Evolutionary conservation across 1,140 invertebrate genomes (phyloP), one percentile per base, ranked within the genome.

Genomic region (Cherax quadricarinatus): DNA sequence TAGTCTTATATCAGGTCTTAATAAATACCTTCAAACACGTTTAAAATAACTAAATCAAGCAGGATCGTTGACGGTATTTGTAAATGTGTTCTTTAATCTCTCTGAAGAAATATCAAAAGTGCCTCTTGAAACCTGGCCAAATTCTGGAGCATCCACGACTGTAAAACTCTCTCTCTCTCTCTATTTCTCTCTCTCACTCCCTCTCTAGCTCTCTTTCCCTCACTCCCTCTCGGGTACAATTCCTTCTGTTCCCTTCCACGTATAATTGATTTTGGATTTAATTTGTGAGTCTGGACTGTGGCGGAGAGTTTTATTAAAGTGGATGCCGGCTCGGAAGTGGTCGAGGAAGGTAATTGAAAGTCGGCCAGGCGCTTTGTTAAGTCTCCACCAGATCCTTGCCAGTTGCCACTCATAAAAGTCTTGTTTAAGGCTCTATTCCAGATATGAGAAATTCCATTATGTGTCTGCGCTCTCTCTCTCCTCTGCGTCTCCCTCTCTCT

Each of bases 381-480:
- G 51, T 81, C 86, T 83, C 60, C 80, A 12, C 79, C 88, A 70
- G 60, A 79, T 88, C 86, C 86, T 88, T 82, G 79, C 88, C 79
- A 82, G 79, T 70, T 89, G 48, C 88, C 62, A 62, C 57, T 89
- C 88, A 89, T 89, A 83, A 89, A 81, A 89, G 79, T 89, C 88
- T 89, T 89, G 79, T 89, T 89, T 89, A 89, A 79, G 62, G 41
- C 79, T 89, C 62, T 57, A 89, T 89, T 89, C 88, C 49, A 81
- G 79, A 89, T 89, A 89, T 87, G 53, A 87, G 86, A 87, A 87
- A 87, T 87, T 87, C 86, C 62, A 87, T 87, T 87, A 87, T 87
- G 53, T 81, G 24, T 57, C 79, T 81, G 48, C 49, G 16, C 49
- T 80, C 49, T 9, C 49, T 30, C 49, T 30, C 49, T 30, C 30